A percentile compares a stretch with the other conserved stretches of the same genome.
Conservation (phyloP, 2,797 vertebrate species). For the Phaenicophaeus curvirostris region DNA sequence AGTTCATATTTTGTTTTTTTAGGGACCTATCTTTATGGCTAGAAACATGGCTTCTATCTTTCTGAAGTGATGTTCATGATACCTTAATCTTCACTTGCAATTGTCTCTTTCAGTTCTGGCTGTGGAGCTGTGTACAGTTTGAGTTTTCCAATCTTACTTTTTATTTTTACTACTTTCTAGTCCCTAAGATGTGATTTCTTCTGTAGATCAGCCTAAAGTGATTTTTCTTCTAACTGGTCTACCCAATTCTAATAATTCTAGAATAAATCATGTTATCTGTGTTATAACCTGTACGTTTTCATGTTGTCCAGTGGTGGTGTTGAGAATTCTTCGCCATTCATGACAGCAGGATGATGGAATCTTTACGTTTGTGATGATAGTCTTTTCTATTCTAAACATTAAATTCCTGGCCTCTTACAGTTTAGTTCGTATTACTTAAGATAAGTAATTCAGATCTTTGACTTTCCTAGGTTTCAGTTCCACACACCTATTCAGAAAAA, state of each 20-base stretch:
- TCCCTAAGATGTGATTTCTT: neutral
- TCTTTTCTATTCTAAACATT: neutral
- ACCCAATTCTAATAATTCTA: neutral
- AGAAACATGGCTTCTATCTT: neutral
- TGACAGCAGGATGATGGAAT: neutral
- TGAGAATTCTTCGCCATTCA: neutral
- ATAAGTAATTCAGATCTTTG: neutral
- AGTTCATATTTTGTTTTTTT: neutral
- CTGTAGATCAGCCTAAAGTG: neutral
- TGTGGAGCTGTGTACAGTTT: neutral
- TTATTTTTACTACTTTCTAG: neutral
- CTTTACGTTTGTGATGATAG: neutral
- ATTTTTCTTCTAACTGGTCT: neutral
- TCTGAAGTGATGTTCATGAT: neutral
- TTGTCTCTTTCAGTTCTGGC: neutral
- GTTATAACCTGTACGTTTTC: neutral
- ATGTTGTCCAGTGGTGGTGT: neutral
- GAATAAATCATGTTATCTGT: neutral
- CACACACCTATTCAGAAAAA: neutral
- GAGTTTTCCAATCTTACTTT: neutral
- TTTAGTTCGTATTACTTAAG: neutral
- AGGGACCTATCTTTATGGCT: neutral
- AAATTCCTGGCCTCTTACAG: neutral
- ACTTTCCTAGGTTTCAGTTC: neutral
- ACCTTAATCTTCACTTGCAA: fast-evolving